Evolutionary conservation across 2,888 invertebrate genomes (phyloP).

Genomic region (Seira musarum): DNA sequence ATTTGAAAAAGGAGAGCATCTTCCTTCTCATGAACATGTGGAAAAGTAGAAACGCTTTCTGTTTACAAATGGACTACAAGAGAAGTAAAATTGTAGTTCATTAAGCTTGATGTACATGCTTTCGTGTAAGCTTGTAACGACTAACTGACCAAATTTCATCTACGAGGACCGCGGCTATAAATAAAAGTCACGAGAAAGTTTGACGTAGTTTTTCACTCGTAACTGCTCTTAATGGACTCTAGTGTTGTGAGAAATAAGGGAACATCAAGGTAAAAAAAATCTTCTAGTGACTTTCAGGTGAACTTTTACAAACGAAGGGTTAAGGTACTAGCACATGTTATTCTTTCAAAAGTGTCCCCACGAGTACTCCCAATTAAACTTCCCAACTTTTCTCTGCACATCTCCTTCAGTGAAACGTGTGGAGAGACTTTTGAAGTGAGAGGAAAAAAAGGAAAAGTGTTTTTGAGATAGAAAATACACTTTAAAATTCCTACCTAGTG

Average conservation of each 20-base stretch:
- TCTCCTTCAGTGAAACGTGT: background rate
- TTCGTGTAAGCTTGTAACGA: background rate
- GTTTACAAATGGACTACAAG: background rate
- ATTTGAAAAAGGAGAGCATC: too few species aligned
- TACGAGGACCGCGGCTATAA: too few species aligned
- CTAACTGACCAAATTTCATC: background rate
- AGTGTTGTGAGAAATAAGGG: background rate
- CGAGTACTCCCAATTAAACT: background rate
- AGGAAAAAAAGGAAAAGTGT: background rate
- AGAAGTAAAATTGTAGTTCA: background rate
- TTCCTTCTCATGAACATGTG: background rate
- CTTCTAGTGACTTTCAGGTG: background rate
- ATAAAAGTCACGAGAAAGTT: background rate
- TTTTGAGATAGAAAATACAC: background rate
- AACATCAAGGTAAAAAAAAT: background rate
- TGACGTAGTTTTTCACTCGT: background rate
- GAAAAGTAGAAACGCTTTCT: background rate
- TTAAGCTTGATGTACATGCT: background rate
- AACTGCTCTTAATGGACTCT: background rate
- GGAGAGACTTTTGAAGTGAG: background rate
- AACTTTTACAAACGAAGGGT: too few species aligned
- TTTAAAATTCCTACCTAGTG: too few species aligned
- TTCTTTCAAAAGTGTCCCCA: background rate
- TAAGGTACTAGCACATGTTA: too few species aligned
- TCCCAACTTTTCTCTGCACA: background rate